Evolutionary conservation across 2,113 vertebrate species (phyloP).

Genomic region (Rallus limicola): DNA sequence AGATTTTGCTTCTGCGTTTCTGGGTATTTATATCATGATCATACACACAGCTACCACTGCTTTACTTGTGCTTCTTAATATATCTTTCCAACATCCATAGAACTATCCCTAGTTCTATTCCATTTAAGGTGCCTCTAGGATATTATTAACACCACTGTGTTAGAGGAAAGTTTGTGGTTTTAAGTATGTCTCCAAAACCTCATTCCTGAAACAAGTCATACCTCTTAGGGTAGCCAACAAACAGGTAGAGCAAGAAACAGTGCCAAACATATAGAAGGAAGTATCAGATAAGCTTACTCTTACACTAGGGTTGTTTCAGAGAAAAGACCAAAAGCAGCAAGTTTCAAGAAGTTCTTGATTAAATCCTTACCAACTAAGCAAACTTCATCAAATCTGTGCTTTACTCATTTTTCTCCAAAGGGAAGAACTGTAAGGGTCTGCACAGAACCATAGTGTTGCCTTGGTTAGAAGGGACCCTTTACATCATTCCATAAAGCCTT

Average conservation of each 20-base stretch:
- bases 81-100: background rate
- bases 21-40: background rate
- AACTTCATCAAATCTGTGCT: background rate
- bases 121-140: background rate
- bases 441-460: background rate
- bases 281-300: background rate
- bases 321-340: background rate
- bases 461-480: too few relatives aligned
- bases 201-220: background rate
- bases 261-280: background rate
- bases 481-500: background rate
- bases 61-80: background rate
- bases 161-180: background rate
- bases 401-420: background rate
- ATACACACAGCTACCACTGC: background rate
- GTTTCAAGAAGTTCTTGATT: background rate
- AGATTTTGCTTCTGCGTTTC: background rate
- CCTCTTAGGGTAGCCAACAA: background rate
- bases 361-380: background rate
- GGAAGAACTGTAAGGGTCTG: background rate
- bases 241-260: slow-evolving; percentile 3
- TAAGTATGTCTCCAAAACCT: background rate
- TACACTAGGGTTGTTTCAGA: background rate
- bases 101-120: background rate
- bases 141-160: background rate